phyloP scores from a whole-genome alignment of 2,888 invertebrate genomes.

The Corbicula japonica region DNA sequence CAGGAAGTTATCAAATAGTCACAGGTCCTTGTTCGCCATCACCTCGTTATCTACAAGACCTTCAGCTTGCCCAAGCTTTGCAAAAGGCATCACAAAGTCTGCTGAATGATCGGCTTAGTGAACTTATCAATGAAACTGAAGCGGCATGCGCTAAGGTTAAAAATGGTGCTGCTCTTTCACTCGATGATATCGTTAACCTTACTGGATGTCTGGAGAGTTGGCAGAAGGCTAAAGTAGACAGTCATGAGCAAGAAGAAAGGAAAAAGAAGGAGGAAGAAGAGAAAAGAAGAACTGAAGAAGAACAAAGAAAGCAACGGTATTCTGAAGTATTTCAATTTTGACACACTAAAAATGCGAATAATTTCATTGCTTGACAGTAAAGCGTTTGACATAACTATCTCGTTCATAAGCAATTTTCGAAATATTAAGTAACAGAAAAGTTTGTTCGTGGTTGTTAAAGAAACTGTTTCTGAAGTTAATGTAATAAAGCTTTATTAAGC shows the following conservation, averaged over 20 bases:
- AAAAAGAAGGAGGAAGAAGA: neutral
- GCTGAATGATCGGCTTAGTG: conserved; percentile 23
- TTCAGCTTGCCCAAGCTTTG: neutral
- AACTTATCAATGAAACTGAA: conserved; percentile 27
- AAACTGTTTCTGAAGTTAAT: neutral
- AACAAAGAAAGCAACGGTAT: neutral
- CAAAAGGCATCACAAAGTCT: conserved; percentile 1
- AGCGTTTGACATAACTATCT: neutral
- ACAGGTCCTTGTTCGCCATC: no score
- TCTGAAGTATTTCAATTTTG: neutral
- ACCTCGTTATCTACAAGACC: no score
- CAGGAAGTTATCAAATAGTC: no score
- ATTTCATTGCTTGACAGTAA: neutral
- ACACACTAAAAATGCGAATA: neutral
- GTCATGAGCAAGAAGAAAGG: conserved; percentile 28
- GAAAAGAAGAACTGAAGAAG: neutral
- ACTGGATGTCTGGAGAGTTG: conserved; percentile 41
- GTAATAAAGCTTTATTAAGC: neutral
- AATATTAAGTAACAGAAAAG: neutral
- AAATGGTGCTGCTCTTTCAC: neutral
- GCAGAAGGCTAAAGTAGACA: conserved; percentile 32
- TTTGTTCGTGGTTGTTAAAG: neutral
- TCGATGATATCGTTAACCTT: conserved; percentile 20
- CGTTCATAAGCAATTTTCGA: neutral
- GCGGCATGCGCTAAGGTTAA: conserved; percentile 16